Base-by-base conservation (phyloP, 2,888 invertebrate genomes). In the Helleia helle region DNA sequence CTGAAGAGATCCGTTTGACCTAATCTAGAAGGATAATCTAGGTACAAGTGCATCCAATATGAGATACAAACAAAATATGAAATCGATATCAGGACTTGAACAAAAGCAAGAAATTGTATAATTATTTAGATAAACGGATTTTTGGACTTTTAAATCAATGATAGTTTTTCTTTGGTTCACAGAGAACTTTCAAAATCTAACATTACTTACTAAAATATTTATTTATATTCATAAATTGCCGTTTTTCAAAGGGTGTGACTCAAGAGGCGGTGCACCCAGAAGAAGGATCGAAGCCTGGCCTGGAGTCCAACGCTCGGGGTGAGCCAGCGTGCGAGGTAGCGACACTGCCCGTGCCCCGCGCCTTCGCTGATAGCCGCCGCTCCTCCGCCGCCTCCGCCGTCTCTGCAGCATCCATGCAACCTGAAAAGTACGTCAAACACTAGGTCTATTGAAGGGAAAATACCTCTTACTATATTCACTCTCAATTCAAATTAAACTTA, bases 341-440 rank as follows among this genome's bases (percentile, higher is more conserved):
- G 18, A 52, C 56, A 36, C 42, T 72, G 39, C 58, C 58, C 1
- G 93, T 90, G 30, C 95, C 95, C 4, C 88, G 90, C 18, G 92
- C 92, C 55, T 95, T 95, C 69, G 94, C 94, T 2, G 94, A 94
- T 59, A 90, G 90, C 49, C 91, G 93, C 49, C 86, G 93, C 27
- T 87, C 93, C 8, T 89, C 91, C 6, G 90, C 84, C 17, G 80
- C 81, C 3, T 84, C 84, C 11, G 85, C 85, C 4, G 60, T 81
- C 2, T 80, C 81, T n/a, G 74, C 79, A 8, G 56, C 74, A 18
- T 79, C 81, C 22, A 62, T 83, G 60, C 75, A 81, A 47, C 75
- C 77, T 22, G 83, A 84, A 36, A 71, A 80, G 83, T 84, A 24
- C n/a, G n/a, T n/a, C n/a, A n/a, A n/a, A n/a, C n/a, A n/a, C n/a